Evolutionary conservation across 1,140 invertebrate genomes (phyloP).

Genomic region (Piezodorus guildinii): DNA sequence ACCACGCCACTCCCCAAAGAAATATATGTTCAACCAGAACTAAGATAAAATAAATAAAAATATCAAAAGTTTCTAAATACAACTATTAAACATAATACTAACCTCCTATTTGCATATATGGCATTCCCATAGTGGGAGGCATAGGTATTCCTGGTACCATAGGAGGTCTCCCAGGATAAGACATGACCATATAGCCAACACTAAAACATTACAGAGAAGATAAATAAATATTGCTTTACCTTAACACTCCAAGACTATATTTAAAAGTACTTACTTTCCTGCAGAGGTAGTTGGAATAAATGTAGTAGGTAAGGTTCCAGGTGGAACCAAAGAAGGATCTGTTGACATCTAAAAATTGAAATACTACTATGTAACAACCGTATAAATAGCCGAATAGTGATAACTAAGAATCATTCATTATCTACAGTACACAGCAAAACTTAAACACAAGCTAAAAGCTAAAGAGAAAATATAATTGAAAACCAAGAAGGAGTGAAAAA

Average conservation of each 20-base stretch:
- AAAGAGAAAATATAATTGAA: too few relatives aligned
- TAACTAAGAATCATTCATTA: neutral
- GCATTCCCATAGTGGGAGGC: conserved; percentile 36
- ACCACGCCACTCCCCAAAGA: too few relatives aligned
- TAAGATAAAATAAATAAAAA: too few relatives aligned
- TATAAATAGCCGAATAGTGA: too few relatives aligned
- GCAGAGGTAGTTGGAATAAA: conserved; percentile 27
- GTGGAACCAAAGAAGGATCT: conserved; percentile 24
- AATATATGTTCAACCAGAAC: too few relatives aligned
- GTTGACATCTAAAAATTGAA: conserved; percentile 23
- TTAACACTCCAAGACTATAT: neutral
- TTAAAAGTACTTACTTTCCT: conserved; percentile 23
- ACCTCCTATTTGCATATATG: conserved; percentile 29
- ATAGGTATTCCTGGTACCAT: conserved; percentile 41
- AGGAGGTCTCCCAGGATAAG: conserved; percentile 41
- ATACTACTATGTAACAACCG: too few relatives aligned
- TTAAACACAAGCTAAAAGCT: too few relatives aligned
- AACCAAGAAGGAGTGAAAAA: too few relatives aligned
- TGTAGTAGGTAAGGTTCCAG: conserved; percentile 26
- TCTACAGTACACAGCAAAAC: too few relatives aligned
- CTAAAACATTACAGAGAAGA: conserved; percentile 21
- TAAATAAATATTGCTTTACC: neutral
- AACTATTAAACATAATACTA: neutral
- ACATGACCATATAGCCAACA: conserved; percentile 35
- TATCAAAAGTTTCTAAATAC: too few relatives aligned